Evolutionary conservation across 2,113 vertebrate species (phyloP).

Genomic region (Protobothrops flavoviridis): DNA sequence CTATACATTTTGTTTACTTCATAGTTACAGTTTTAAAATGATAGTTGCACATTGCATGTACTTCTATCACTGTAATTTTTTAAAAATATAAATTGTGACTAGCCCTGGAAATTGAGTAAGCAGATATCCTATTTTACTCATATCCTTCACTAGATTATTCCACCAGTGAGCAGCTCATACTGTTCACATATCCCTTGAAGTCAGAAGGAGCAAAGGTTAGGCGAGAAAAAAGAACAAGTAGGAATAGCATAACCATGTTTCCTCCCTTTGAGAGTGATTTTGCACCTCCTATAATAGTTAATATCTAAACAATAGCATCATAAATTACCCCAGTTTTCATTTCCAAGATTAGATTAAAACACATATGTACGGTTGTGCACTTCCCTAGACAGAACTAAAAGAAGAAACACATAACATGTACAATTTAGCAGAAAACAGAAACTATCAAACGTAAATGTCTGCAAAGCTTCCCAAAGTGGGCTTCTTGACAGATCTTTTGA

Average conservation of each 20-base stretch:
- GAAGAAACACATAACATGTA: neutral
- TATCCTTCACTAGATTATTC: neutral
- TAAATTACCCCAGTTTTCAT: neutral
- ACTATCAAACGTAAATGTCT: neutral
- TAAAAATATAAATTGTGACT: neutral
- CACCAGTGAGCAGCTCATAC: neutral
- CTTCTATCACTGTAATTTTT: neutral
- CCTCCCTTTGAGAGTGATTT: neutral
- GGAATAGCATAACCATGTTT: rapidly evolving
- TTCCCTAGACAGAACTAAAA: neutral
- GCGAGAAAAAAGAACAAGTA: rapidly evolving
- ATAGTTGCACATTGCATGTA: neutral
- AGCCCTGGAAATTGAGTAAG: neutral
- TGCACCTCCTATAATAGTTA: neutral
- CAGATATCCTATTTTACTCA: neutral
- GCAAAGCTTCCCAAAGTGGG: neutral
- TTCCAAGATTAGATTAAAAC: neutral
- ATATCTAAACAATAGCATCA: neutral
- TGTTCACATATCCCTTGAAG: rapidly evolving
- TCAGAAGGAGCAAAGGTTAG: neutral
- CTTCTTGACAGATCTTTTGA: neutral
- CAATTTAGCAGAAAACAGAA: neutral
- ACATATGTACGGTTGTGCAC: too few species aligned
- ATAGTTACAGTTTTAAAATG: neutral
- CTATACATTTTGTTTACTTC: neutral